Evolutionary conservation across 2,797 vertebrate genomes (phyloP).

Genomic region (Gymnothorax reevesii): DNA sequence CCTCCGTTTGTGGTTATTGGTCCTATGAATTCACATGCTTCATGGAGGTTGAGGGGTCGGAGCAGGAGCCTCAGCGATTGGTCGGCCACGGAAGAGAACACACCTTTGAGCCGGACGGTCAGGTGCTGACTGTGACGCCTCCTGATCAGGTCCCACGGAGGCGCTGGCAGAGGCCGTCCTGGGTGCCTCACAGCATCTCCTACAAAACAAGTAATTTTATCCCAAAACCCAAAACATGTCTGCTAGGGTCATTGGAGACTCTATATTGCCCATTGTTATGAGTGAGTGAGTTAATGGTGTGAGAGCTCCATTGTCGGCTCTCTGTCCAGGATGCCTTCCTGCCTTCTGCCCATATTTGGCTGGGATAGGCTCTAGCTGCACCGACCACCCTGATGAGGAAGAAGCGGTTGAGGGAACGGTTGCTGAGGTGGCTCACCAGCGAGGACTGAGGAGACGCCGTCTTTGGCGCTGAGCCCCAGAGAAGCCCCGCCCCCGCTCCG

Average conservation of each 20-base stretch:
- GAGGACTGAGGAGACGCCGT: conserved; percentile 78
- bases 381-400: too few species aligned
- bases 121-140: conserved; percentile 80
- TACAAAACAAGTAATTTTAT: conserved; percentile 50
- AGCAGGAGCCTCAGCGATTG: not conserved
- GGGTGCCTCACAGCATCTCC: conserved; percentile 81
- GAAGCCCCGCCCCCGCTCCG: conserved; percentile 76
- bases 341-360: too few species aligned
- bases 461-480: conserved; percentile 73
- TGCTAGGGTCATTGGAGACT: too few species aligned
- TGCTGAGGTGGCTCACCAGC: conserved; percentile 75
- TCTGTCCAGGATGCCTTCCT: too few species aligned
- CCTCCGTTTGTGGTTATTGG: too few species aligned
- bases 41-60: not conserved
- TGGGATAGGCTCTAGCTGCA: too few species aligned
- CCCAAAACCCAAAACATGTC: too few species aligned
- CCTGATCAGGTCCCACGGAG: conserved; percentile 88
- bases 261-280: too few species aligned
- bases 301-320: too few species aligned
- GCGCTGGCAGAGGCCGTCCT: conserved; percentile 76
- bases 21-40: too few species aligned
- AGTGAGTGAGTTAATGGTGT: too few species aligned
- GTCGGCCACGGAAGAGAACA: not conserved
- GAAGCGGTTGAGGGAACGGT: too few species aligned
- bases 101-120: conserved; percentile 75